Conservation (phyloP, 2,888 invertebrate species). For the Clepsis dumicolana region DNA sequence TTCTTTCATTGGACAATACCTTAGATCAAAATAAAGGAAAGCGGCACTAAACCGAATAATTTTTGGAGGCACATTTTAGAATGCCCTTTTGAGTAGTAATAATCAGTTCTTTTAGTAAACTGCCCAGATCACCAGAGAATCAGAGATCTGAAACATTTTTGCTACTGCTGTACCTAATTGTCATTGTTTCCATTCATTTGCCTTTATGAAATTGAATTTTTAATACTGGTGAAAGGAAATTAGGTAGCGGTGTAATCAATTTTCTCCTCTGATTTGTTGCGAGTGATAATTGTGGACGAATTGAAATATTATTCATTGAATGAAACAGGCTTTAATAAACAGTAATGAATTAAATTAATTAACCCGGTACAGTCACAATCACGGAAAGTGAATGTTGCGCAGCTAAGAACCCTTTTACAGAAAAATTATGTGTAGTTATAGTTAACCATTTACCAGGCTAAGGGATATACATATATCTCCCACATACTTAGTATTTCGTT, state of each 20-base stretch:
- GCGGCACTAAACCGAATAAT: too few species aligned
- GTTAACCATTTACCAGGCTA: too few species aligned
- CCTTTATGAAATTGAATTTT: constrained; percentile 1
- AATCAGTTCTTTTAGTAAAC: not conserved
- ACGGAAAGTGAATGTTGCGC: not conserved
- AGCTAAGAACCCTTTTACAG: not conserved
- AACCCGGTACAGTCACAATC: not conserved
- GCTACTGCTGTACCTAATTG: too few species aligned
- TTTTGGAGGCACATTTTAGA: too few species aligned
- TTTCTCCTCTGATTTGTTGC: constrained; percentile 4
- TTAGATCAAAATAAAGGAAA: too few species aligned
- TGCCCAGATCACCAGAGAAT: not conserved
- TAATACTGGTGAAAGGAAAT: constrained; percentile 9
- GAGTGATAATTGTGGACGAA: constrained; percentile 1
- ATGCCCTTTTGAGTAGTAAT: not conserved
- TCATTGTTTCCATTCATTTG: not conserved
- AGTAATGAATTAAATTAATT: not conserved
- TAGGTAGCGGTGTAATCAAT: constrained; percentile 11
- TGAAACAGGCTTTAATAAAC: not conserved
- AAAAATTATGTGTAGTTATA: too few species aligned
- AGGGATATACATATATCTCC: too few species aligned
- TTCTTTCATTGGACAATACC: not conserved
- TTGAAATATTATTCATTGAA: not conserved
- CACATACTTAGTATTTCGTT: too few species aligned
- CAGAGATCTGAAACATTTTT: not conserved